Conservation (phyloP, 2,888 invertebrate species). For the Pseudococcus jackbeardsleyi region DNA sequence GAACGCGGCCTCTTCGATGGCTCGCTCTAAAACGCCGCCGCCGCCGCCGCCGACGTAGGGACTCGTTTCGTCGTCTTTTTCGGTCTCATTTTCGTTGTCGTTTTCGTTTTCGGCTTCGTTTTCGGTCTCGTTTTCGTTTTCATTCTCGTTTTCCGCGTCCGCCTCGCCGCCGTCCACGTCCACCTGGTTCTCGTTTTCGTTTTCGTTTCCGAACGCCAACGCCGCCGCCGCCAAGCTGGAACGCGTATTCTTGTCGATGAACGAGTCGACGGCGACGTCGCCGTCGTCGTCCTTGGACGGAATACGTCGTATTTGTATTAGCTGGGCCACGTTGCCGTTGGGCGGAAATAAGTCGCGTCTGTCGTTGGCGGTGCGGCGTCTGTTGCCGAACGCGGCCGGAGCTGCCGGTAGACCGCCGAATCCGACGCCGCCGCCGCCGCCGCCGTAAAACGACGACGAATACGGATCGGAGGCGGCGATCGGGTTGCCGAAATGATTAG, state of each 20-base stretch:
- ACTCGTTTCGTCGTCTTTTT: no score
- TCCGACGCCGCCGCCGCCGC: background rate
- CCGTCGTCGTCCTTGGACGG: background rate
- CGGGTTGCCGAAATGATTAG: background rate
- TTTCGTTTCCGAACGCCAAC: background rate
- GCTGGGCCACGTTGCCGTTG: background rate
- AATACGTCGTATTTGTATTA: background rate
- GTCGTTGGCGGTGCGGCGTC: background rate
- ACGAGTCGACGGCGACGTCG: background rate
- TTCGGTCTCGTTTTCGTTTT: constrained; percentile 37
- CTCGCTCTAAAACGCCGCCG: background rate
- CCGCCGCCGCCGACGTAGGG: no score
- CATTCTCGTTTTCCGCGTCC: constrained; percentile 56
- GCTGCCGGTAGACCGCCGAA: no score
- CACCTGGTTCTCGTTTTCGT: constrained; percentile 51
- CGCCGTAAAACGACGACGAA: background rate
- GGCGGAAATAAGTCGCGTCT: background rate
- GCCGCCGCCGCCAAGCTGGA: background rate
- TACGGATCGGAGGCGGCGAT: background rate
- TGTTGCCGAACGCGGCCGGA: background rate
- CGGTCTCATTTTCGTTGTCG: no score
- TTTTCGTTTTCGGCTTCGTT: background rate
- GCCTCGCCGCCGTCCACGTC: background rate
- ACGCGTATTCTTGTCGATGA: background rate
- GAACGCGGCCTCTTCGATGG: background rate